Evolutionary conservation across 2,888 invertebrate genomes (phyloP).

Genomic region (Eristalis arbustorum): DNA sequence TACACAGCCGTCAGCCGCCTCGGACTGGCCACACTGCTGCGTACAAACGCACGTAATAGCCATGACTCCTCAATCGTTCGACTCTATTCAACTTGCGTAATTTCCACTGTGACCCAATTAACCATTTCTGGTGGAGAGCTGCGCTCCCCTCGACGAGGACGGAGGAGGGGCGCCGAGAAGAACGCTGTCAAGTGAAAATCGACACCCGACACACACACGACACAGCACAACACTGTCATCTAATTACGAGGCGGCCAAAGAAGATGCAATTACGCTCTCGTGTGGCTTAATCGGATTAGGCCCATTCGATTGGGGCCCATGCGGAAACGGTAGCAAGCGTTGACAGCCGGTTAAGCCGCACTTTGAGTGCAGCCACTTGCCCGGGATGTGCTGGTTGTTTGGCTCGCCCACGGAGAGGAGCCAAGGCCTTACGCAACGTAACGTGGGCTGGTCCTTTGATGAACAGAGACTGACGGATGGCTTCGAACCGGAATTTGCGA

Average conservation of each 20-base stretch:
- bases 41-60: constrained; percentile 50
- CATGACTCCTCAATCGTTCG: constrained; percentile 54
- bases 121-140: constrained; percentile 20
- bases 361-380: background rate
- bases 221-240: constrained; percentile 3
- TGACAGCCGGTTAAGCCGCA: background rate
- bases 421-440: background rate
- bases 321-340: constrained; percentile 16
- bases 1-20: too few relatives aligned
- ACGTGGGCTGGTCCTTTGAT: background rate
- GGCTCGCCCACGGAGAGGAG: background rate
- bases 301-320: constrained; percentile 27
- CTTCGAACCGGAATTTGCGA: constrained; percentile 28
- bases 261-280: constrained; percentile 44
- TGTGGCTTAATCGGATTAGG: constrained; percentile 48
- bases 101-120: constrained; percentile 64
- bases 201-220: background rate
- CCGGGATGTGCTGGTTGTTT: background rate
- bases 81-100: constrained; percentile 56
- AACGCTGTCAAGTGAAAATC: background rate
- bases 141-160: background rate
- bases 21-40: background rate
- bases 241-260: constrained; percentile 31
- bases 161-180: background rate
- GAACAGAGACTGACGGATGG: background rate